A percentile compares a stretch with the other conserved stretches of the same genome.
These are phyloP conservation scores for Hylaea fasciaria DNA, from an alignment of 2,888 invertebrate genomes.

Conservation along the genomic window DNA sequence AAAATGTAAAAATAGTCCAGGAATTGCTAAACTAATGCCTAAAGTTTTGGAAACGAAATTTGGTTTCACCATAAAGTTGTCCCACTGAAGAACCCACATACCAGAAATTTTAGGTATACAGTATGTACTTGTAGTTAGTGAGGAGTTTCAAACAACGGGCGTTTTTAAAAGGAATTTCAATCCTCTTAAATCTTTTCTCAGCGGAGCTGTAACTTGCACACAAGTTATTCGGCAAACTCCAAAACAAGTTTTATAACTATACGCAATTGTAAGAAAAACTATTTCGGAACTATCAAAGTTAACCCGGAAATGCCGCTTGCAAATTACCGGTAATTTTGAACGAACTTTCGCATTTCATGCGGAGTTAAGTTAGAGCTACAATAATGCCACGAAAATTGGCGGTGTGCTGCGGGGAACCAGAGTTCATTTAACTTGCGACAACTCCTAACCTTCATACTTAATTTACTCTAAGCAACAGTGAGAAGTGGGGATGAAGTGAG, in stretches of 20 bases:
- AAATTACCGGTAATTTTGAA: slow-evolving; percentile 69
- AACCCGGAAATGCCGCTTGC: slow-evolving; percentile 59
- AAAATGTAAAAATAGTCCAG: too few relatives aligned
- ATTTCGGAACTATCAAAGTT: slow-evolving; percentile 69
- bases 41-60: too few relatives aligned
- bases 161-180: too few relatives aligned
- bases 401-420: slow-evolving; percentile 1
- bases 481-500: too few relatives aligned
- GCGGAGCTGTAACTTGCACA: slow-evolving; percentile 31
- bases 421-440: slow-evolving; percentile 18
- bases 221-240: slow-evolving; percentile 47
- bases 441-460: background rate
- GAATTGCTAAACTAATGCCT: too few relatives aligned
- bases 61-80: too few relatives aligned
- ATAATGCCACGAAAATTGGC: slow-evolving; percentile 37
- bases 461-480: too few relatives aligned
- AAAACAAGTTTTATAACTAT: slow-evolving; percentile 54
- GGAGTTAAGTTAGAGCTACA: slow-evolving; percentile 52
- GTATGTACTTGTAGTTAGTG: too few relatives aligned
- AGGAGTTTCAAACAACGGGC: too few relatives aligned
- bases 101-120: too few relatives aligned
- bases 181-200: slow-evolving; percentile 30
- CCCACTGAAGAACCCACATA: too few relatives aligned
- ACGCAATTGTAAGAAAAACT: slow-evolving; percentile 65
- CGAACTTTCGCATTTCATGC: slow-evolving; percentile 63